Evolutionary conservation across 2,113 vertebrate genomes (phyloP).

Genomic region (Chionodraco myersi): DNA sequence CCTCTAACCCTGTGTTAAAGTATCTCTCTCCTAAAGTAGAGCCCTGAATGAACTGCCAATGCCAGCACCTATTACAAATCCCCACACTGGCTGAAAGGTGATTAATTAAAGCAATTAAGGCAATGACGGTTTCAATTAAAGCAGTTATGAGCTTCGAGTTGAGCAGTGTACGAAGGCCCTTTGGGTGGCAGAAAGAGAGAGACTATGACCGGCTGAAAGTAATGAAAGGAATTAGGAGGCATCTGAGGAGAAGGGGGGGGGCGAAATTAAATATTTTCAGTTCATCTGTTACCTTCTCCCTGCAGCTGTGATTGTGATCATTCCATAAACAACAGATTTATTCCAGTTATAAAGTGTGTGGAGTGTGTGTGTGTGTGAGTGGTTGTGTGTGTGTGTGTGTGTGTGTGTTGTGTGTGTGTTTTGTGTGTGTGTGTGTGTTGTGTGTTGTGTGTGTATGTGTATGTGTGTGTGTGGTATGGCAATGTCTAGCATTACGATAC

Average conservation of each 20-base stretch:
- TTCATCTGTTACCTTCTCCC: slow-evolving; percentile 59
- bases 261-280: slow-evolving; percentile 66
- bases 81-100: slow-evolving; percentile 65
- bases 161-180: slow-evolving; percentile 52
- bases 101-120: slow-evolving; percentile 83
- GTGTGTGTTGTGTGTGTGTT: not conserved
- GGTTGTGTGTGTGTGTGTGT: not conserved
- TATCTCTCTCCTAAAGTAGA: slow-evolving; percentile 12
- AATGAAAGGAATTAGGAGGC: slow-evolving; percentile 52
- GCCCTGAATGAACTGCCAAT: slow-evolving; percentile 37
- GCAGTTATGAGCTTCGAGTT: slow-evolving; percentile 67
- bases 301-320: slow-evolving; percentile 64
- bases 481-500: no score
- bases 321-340: slow-evolving; percentile 49
- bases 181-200: slow-evolving; percentile 41
- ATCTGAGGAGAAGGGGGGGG: slow-evolving; percentile 40
- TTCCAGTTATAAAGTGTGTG: not conserved
- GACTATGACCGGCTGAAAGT: slow-evolving; percentile 52
- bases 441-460: no score
- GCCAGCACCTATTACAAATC: slow-evolving; percentile 59
- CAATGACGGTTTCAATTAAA: slow-evolving; percentile 80
- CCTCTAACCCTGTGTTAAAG: slow-evolving; percentile 3
- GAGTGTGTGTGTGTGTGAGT: not conserved
- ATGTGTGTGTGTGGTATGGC: not conserved
- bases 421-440: not conserved